These are phyloP conservation scores for Toxotes chatareus DNA, from an alignment of 2,113 vertebrate genomes.

Conservation along the genomic window DNA sequence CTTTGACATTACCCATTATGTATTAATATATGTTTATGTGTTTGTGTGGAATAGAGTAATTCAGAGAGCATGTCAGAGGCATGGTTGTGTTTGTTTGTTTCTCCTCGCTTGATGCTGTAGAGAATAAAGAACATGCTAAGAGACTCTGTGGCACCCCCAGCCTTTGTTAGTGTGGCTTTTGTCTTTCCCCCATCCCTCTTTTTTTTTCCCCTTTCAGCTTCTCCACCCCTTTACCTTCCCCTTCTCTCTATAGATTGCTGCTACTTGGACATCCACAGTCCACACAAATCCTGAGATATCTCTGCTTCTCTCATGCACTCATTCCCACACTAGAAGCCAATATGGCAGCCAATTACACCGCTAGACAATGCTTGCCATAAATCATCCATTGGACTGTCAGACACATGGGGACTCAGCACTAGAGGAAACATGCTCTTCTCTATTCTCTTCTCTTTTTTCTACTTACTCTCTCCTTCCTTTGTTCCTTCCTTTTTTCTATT, in stretches of 20 bases:
- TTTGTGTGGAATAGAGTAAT: not conserved
- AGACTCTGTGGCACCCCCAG: not conserved
- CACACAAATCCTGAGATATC: slow-evolving; percentile 49
- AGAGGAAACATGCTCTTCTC: slow-evolving; percentile 53
- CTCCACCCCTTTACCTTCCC: slow-evolving; percentile 17
- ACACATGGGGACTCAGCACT: slow-evolving; percentile 69
- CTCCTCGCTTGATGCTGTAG: not conserved
- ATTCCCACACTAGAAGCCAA: slow-evolving; percentile 65
- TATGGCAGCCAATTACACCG: slow-evolving; percentile 81
- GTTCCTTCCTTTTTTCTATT: slow-evolving; percentile 49
- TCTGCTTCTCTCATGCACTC: slow-evolving; percentile 45
- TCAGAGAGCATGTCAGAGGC: not conserved
- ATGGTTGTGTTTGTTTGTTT: not conserved
- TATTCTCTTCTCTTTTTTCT: slow-evolving; percentile 29
- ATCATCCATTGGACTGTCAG: slow-evolving; percentile 79
- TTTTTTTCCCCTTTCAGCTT: not conserved
- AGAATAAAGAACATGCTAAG: not conserved
- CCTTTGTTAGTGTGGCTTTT: slow-evolving; percentile 9
- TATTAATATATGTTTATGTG: not conserved
- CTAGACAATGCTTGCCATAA: slow-evolving; percentile 77
- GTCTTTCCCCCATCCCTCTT: not conserved
- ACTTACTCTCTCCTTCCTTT: slow-evolving; percentile 40
- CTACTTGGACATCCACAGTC: slow-evolving; percentile 34
- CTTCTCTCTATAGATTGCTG: slow-evolving; percentile 29
- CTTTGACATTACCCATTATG: not conserved